These are phyloP conservation scores for Lasius platythorax DNA, from an alignment of 2,888 invertebrate genomes.

Conservation along the genomic window DNA sequence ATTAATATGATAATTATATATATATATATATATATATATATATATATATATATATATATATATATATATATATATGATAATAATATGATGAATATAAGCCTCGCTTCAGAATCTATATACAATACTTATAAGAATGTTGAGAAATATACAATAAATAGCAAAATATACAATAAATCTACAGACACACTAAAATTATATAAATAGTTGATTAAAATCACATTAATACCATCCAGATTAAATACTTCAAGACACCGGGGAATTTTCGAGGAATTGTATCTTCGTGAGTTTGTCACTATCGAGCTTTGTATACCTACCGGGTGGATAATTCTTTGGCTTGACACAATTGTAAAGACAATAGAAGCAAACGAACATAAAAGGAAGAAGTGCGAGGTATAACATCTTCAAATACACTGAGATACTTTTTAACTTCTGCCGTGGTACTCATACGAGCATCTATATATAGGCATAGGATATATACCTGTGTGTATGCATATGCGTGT, in stretches of 20 bases:
- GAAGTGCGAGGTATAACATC: slow-evolving; percentile 65
- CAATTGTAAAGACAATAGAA: slow-evolving; percentile 74
- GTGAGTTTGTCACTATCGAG: neutral
- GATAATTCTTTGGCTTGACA: slow-evolving; percentile 80
- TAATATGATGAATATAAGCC: no score
- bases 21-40: no score
- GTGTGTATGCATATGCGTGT: neutral
- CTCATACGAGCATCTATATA: slow-evolving; percentile 12
- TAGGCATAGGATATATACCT: slow-evolving; percentile 47
- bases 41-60: no score
- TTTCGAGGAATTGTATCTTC: neutral
- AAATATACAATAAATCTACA: neutral
- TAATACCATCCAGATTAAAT: neutral
- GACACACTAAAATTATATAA: neutral
- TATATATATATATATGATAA: no score
- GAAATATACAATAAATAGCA: neutral
- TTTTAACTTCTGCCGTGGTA: slow-evolving; percentile 15
- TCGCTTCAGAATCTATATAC: no score
- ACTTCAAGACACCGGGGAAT: neutral
- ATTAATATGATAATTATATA: no score
- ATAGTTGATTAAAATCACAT: neutral
- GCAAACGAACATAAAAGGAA: slow-evolving; percentile 62
- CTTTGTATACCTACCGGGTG: slow-evolving; percentile 78
- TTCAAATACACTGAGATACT: slow-evolving; percentile 56
- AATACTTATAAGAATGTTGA: no score